These are phyloP conservation scores for Callaeas wilsoni DNA, from an alignment of 2,113 vertebrate genomes.

Conservation along the genomic window DNA sequence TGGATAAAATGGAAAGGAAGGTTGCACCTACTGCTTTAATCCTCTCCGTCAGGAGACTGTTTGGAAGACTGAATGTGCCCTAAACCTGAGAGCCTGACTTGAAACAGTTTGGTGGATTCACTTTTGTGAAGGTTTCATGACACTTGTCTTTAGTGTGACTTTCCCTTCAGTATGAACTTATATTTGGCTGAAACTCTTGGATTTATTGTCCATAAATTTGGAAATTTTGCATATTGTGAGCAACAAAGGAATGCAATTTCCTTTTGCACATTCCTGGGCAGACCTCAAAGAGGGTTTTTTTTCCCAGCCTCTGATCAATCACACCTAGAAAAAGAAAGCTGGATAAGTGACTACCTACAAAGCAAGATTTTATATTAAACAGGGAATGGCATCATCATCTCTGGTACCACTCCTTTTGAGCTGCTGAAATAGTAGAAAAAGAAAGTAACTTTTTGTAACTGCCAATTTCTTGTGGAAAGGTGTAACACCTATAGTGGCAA, in stretches of 20 bases:
- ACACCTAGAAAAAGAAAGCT: neutral
- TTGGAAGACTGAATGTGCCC: neutral
- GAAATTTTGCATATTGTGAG: neutral
- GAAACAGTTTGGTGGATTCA: neutral
- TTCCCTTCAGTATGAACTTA: neutral
- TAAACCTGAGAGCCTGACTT: neutral
- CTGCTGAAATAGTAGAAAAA: neutral
- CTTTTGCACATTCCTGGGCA: neutral
- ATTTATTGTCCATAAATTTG: neutral
- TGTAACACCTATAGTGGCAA: neutral
- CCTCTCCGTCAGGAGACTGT: neutral
- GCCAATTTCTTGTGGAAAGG: neutral
- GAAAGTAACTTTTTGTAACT: neutral
- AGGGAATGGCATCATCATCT: neutral
- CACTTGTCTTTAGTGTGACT: neutral
- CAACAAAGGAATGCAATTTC: neutral
- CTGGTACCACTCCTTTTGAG: neutral
- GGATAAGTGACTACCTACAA: neutral
- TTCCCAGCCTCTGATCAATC: neutral
- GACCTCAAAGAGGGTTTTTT: neutral
- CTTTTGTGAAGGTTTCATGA: neutral
- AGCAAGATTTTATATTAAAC: neutral
- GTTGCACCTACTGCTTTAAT: neutral
- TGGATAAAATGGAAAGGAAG: neutral
- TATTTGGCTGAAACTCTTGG: neutral